phyloP scores from a whole-genome alignment of 2,113 vertebrate genomes.

The Grammomys dolichurus region DNA sequence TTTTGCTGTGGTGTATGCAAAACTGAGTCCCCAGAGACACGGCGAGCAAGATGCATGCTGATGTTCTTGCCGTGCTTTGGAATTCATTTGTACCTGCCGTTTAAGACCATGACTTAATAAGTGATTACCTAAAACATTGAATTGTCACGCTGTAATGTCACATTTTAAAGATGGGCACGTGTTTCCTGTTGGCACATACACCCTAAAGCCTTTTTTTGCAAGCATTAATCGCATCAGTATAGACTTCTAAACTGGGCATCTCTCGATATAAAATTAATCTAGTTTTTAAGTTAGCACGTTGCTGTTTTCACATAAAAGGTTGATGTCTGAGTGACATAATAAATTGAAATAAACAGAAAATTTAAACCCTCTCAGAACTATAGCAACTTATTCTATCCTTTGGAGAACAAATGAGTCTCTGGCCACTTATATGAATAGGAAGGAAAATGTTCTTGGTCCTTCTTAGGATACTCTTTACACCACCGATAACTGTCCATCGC shows the following conservation, averaged over 20 bases:
- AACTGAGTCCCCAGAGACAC: not conserved
- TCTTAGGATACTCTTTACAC: not conserved
- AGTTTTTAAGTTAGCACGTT: not conserved
- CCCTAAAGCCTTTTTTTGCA: not conserved
- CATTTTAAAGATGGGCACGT: not conserved
- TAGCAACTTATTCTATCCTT: not conserved
- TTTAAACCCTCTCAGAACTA: not conserved
- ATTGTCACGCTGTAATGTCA: not conserved
- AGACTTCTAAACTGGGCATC: not conserved
- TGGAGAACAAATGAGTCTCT: not conserved
- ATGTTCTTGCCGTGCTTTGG: not conserved
- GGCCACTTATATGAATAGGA: accelerated
- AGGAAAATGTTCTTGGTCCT: not conserved
- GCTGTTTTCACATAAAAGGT: not conserved
- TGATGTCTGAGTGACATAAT: not conserved
- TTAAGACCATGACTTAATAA: not conserved
- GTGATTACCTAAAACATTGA: not conserved
- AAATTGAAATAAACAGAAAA: not conserved
- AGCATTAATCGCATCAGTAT: not conserved
- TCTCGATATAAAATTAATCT: not conserved
- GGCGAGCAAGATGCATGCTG: not conserved
- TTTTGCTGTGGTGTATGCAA: slow-evolving; percentile 3
- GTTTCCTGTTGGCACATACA: not conserved
- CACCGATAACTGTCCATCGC: not conserved
- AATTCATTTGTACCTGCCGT: not conserved